Evolutionary conservation across 2,888 invertebrate species (phyloP).

Genomic region (Acleris literana): DNA sequence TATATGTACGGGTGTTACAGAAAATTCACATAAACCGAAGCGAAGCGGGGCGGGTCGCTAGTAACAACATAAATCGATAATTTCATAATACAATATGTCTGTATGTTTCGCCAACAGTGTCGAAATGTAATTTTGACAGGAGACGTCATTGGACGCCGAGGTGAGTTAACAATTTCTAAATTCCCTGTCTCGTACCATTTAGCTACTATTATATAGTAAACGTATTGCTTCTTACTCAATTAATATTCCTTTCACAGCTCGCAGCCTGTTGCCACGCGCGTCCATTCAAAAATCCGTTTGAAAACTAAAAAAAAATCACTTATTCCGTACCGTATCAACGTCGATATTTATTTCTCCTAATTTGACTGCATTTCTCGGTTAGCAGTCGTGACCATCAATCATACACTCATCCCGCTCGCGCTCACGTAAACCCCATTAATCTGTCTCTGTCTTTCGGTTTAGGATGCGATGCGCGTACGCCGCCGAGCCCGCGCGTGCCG

Average conservation of each 20-base stretch:
- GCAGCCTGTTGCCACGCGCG: conserved; percentile 17
- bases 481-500: conserved; percentile 70
- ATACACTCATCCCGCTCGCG: conserved; percentile 53
- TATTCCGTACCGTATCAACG: conserved; percentile 55
- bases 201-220: background rate
- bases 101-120: too few species aligned
- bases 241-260: conserved; percentile 18
- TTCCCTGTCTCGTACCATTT: background rate
- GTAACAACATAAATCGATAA: too few species aligned
- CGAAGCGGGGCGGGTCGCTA: too few species aligned
- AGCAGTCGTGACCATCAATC: conserved; percentile 69
- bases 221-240: conserved; percentile 1
- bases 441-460: conserved; percentile 57
- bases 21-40: too few species aligned
- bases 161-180: too few species aligned
- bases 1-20: too few species aligned
- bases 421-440: conserved; percentile 36
- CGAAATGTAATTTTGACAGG: too few species aligned
- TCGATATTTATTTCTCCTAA: conserved; percentile 77
- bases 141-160: too few species aligned
- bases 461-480: conserved; percentile 69
- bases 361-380: conserved; percentile 78
- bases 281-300: conserved; percentile 45
- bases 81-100: too few species aligned
- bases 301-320: conserved; percentile 44